Base-by-base conservation (phyloP, 2,888 invertebrate species). In the Noctua pronuba region DNA sequence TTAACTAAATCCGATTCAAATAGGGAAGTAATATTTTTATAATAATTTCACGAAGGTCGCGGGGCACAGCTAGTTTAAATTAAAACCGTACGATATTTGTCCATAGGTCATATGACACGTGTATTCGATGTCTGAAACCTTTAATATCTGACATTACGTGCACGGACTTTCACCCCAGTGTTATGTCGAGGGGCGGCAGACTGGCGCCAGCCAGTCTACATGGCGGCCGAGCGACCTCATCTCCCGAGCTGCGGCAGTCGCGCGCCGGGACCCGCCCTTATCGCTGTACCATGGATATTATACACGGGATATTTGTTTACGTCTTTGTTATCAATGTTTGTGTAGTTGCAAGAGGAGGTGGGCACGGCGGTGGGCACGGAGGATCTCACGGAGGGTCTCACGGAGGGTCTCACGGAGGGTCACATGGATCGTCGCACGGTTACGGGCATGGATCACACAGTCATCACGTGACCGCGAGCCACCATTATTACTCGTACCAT, bases 401-500 rank as follows among this genome's bases (percentile, higher is more conserved):
- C 1, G 84, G 78, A 1, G 77, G 77, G 67, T 74, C 76, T 13
- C 73, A 80, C 1, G 81, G 66, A 16, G 76, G 73, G 55, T 73
- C 76, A 35, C 71, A 86, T 38, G 83, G 76, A 58, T 64, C 66
- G 21, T 77, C 67, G 2, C 73, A 86, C 46, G 78, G 83, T 0
- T 75, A 80, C 11, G 41, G 41, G 11, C 41, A 41, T 18, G 77
- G 86, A 52, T 67, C 86, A n/a, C 90, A 92, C 73, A 73, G 79
- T 67, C 75, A 75, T 77, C 92, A 95, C 86, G 93, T 95, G 44
- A 94, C 92, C 75, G 92, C 94, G 3, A 92, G 92, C 60, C 95
- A 95, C 88, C 87, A 94, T 44, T 93, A 94, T 78, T 96, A 93
- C 86, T 92, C 94, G 28, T 96, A 96, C 83, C 95, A 96, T 80